A percentile compares a stretch with the other conserved stretches of the same genome.
Evolutionary conservation across 2,113 vertebrate species (phyloP).

Genomic region (Hemicordylus capensis): DNA sequence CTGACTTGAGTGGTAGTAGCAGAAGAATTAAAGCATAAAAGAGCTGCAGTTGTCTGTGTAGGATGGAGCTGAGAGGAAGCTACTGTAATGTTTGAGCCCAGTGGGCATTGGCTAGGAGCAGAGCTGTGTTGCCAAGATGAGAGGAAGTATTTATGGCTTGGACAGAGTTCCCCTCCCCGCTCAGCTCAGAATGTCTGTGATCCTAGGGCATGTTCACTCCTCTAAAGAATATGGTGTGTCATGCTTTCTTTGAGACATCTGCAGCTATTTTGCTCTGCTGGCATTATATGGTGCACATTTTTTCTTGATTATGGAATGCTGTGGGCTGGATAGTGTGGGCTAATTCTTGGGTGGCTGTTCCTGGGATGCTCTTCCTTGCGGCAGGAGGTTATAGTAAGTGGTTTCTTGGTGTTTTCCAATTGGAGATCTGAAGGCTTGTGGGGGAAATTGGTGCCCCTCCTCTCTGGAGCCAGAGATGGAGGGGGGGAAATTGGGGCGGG

Average conservation of each 20-base stretch:
- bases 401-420: background rate
- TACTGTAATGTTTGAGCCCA: background rate
- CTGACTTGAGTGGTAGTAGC: background rate
- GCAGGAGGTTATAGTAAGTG: background rate
- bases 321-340: background rate
- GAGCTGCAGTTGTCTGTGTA: background rate
- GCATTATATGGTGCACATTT: background rate
- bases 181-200: background rate
- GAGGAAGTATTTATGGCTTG: background rate
- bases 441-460: too few relatives aligned
- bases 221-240: background rate
- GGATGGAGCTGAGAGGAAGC: background rate
- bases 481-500: too few relatives aligned
- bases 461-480: too few relatives aligned
- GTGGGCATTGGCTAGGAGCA: background rate
- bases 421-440: too few relatives aligned
- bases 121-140: background rate
- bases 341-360: background rate
- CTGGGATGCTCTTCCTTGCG: background rate
- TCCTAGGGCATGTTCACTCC: background rate
- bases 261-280: background rate
- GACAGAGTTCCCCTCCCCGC: too few relatives aligned
- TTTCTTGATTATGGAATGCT: background rate
- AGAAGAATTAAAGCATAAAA: background rate
- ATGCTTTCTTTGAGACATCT: background rate